Evolutionary conservation across 2,797 vertebrate species (phyloP).

Genomic region (Parauchenoglanis punctatus): DNA sequence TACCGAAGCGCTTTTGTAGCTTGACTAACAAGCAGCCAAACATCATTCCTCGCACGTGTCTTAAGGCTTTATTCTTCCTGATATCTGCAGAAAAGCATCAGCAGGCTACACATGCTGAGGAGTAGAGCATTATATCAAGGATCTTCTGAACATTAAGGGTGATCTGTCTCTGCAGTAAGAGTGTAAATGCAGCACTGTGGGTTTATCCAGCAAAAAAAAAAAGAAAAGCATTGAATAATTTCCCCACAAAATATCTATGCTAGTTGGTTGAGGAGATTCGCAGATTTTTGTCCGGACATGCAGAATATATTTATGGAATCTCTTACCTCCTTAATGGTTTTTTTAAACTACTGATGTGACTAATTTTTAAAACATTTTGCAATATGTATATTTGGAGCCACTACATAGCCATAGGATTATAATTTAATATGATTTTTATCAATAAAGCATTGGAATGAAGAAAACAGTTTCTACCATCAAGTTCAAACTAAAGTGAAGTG

Average conservation of each 20-base stretch:
- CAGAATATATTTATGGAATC: not conserved
- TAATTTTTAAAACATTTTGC: not conserved
- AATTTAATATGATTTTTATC: not conserved
- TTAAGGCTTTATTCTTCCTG: not conserved
- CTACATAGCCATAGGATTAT: not conserved
- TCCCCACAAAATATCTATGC: too few relatives aligned
- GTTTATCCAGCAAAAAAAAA: not conserved
- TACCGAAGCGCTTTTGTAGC: conserved; percentile 12
- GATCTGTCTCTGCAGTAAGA: not conserved
- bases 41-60: not conserved
- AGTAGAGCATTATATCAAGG: not conserved
- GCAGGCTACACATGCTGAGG: not conserved
- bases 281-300: not conserved
- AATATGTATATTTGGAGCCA: not conserved
- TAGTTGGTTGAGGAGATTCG: not conserved
- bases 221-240: not conserved
- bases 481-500: not conserved
- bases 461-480: not conserved
- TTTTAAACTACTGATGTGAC: not conserved
- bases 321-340: not conserved
- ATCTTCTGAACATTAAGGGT: not conserved
- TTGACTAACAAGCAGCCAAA: not conserved
- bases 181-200: not conserved
- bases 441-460: not conserved
- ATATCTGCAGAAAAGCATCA: not conserved